Base-by-base conservation (phyloP, 2,797 vertebrate species). In the Valencia hispanica region DNA sequence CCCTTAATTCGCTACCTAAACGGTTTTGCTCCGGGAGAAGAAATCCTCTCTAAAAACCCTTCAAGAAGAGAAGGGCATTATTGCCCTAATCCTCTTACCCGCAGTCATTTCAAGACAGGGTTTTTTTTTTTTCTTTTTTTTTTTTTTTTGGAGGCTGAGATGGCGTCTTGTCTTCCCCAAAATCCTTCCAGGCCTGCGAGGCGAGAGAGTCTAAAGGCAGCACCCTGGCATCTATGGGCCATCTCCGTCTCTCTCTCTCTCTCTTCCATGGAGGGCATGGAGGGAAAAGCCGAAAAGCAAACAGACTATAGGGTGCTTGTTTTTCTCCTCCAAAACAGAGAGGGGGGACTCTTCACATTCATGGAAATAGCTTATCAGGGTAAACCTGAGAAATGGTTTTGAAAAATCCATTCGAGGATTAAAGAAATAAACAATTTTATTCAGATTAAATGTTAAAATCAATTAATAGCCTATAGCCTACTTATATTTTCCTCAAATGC, bases 1-100 rank as follows among this genome's bases (percentile, higher is more conserved):
- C 95, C 95, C 96, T 97, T 98, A 99, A 98, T 97, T 98, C 96
- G 95, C 96, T 51, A 97, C 96, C 97, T 99, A 99, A 99, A 99
- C 97, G 97, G 96, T 97, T 99, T 98, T 98, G 95, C 97, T 98
- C 94, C 96, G 96, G 96, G 96, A 97, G 97, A 97, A 97, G 95
- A 98, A 98, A 98, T 97, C 97, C 98, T 97, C 96, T 97, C 96
- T 96, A 96, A 72, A 96, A 96, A 95, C 92, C 90, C 96, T 96
- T 97, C 95, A 97, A 97, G 96, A 97, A 97, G 96, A 97, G 97
- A 98, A 97, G 96, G 96, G 97, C 96, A 97, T 98, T 98, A 99
- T 97, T 96, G 94, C 96, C 96, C 96, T 99, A 99, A 99, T 99
- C 98, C 98, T 98, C 97, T 99, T 99, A 99, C 94, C 96, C 95